These are phyloP conservation scores for Enchytraeus crypticus DNA, from an alignment of 2,888 invertebrate species.

Conservation along the genomic window DNA sequence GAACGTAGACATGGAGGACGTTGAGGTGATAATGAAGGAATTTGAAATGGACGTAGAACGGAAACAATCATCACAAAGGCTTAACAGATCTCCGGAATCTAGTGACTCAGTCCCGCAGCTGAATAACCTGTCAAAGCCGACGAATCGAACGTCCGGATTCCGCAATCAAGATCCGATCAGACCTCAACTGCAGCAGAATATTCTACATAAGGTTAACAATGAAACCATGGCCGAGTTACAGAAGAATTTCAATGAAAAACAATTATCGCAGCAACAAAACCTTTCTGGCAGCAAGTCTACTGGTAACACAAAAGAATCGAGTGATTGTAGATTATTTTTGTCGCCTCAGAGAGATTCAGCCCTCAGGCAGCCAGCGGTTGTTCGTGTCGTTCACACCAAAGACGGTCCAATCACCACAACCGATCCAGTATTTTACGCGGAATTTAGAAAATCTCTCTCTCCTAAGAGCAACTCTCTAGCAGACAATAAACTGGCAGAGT, in stretches of 20 bases:
- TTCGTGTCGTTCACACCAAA: not conserved
- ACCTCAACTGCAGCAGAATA: not conserved
- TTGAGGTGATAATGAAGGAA: constrained; percentile 10
- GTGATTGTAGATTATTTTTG: not conserved
- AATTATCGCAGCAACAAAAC: not conserved
- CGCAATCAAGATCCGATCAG: not conserved
- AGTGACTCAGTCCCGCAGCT: not conserved
- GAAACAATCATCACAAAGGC: not conserved
- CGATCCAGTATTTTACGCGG: not conserved
- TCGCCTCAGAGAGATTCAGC: no score
- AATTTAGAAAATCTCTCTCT: not conserved
- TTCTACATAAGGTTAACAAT: not conserved
- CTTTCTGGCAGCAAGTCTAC: no score
- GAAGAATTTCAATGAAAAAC: not conserved
- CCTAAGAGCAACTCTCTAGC: not conserved
- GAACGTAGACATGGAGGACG: constrained; percentile 11
- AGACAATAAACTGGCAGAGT: no score
- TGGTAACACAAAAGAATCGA: not conserved
- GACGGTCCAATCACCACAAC: not conserved
- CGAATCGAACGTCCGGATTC: not conserved
- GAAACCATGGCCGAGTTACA: not conserved
- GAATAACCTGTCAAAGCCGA: not conserved
- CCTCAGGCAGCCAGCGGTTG: not conserved
- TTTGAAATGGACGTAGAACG: not conserved
- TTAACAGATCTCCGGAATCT: not conserved